Percentiles rank a stretch among this genome's conserved stretches.
Evolutionary conservation across 1,140 invertebrate species (phyloP).

Genomic region (Bemisia tabaci): DNA sequence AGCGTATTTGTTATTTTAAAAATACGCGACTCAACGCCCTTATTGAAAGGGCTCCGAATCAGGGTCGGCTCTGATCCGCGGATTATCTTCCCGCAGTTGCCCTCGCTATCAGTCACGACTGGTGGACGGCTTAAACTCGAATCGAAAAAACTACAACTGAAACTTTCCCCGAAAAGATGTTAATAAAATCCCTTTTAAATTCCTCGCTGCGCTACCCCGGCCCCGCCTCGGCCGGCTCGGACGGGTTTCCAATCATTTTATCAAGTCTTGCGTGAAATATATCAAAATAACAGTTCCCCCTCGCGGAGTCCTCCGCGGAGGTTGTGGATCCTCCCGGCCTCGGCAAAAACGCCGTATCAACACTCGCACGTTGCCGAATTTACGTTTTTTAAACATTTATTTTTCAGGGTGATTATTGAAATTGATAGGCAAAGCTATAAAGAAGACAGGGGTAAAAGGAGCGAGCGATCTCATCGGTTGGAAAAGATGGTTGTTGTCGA

Average conservation of each 20-base stretch:
- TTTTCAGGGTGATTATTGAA: no score
- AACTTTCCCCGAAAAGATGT: background rate
- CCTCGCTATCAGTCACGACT: background rate
- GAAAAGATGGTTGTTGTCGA: no score
- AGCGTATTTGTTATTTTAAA: background rate
- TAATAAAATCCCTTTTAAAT: background rate
- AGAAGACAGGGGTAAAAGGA: no score
- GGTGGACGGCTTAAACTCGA: background rate
- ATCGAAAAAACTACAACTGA: background rate
- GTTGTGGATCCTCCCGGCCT: no score
- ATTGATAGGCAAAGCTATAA: no score
- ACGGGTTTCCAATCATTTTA: background rate
- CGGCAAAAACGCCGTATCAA: no score
- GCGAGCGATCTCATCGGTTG: no score
- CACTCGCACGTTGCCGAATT: no score
- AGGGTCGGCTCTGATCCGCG: background rate
- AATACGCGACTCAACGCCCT: background rate
- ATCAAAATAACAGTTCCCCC: background rate
- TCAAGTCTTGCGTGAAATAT: background rate
- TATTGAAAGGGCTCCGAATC: background rate
- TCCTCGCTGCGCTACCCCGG: background rate
- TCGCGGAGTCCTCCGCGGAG: no score
- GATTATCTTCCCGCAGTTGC: background rate
- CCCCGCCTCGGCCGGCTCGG: no score
- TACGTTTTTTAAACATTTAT: no score